Evolutionary conservation across 1,140 invertebrate species (phyloP).

Genomic region (Brachystomella parvula): DNA sequence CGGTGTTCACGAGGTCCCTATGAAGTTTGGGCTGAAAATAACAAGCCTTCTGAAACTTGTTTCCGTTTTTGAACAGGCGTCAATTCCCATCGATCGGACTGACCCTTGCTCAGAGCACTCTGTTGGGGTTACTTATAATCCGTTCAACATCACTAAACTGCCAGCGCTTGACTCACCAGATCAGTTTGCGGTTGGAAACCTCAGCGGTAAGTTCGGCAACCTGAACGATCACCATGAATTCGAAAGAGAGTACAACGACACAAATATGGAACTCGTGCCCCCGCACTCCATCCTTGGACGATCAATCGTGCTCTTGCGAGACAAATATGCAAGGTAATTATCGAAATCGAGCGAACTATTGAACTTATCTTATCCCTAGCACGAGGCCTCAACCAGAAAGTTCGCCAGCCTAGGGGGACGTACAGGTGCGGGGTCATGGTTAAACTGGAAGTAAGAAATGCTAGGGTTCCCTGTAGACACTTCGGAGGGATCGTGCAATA

Average conservation of each 20-base stretch:
- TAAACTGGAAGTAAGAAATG: too few relatives aligned
- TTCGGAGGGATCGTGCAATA: too few relatives aligned
- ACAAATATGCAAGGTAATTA: slow-evolving; percentile 47
- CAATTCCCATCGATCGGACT: slow-evolving; percentile 30
- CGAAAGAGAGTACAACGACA: slow-evolving; percentile 65
- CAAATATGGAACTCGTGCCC: slow-evolving; percentile 74
- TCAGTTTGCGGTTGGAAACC: slow-evolving; percentile 79
- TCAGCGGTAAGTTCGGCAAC: slow-evolving; percentile 79
- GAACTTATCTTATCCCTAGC: too few relatives aligned
- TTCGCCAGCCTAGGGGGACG: too few relatives aligned
- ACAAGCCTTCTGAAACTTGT: too few relatives aligned
- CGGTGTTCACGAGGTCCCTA: slow-evolving; percentile 73
- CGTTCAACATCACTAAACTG: slow-evolving; percentile 57
- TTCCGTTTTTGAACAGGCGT: slow-evolving; percentile 32
- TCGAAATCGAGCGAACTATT: slow-evolving; percentile 3
- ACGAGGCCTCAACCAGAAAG: too few relatives aligned
- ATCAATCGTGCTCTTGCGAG: slow-evolving; percentile 77
- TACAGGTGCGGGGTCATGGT: too few relatives aligned
- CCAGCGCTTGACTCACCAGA: slow-evolving; percentile 64
- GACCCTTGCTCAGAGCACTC: slow-evolving; percentile 62
- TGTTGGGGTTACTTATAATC: slow-evolving; percentile 75
- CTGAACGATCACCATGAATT: slow-evolving; percentile 46
- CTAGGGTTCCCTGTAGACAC: too few relatives aligned
- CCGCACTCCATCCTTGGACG: slow-evolving; percentile 71
- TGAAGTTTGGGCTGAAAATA: too few relatives aligned